Evolutionary conservation across 53 echinoderm and acorn worm genomes (phyloP).

Genomic region (Stichopus horrens): DNA sequence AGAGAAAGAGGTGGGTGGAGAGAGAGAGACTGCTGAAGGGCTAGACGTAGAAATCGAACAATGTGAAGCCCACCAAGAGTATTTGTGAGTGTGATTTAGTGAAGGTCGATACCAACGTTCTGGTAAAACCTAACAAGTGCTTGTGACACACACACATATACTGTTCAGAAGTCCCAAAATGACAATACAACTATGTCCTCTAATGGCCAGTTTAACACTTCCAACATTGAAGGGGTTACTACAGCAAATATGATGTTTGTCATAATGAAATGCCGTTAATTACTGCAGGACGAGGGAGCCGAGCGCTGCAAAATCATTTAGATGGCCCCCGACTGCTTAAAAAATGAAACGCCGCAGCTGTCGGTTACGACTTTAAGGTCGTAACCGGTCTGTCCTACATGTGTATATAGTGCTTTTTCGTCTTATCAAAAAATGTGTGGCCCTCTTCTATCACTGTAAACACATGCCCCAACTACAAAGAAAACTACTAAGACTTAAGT

Average conservation of each 20-base stretch:
- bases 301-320: background rate
- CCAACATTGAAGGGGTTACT: too few species aligned
- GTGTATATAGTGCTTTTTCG: background rate
- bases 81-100: too few species aligned
- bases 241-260: background rate
- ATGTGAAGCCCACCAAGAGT: too few species aligned
- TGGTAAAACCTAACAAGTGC: too few species aligned
- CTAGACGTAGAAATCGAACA: too few species aligned
- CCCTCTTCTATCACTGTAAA: background rate
- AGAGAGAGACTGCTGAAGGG: too few species aligned
- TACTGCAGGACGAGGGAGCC: background rate
- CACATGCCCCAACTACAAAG: background rate
- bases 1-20: too few species aligned
- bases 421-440: background rate
- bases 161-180: too few species aligned
- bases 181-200: too few species aligned
- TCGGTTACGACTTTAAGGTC: background rate
- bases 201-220: too few species aligned
- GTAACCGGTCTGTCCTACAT: background rate
- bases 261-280: background rate
- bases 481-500: background rate
- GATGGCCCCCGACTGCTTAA: background rate
- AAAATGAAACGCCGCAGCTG: background rate
- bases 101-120: too few species aligned
- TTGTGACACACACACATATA: too few species aligned